Evolutionary conservation across 2,888 invertebrate species (phyloP).

Genomic region (Andrena camellia): DNA sequence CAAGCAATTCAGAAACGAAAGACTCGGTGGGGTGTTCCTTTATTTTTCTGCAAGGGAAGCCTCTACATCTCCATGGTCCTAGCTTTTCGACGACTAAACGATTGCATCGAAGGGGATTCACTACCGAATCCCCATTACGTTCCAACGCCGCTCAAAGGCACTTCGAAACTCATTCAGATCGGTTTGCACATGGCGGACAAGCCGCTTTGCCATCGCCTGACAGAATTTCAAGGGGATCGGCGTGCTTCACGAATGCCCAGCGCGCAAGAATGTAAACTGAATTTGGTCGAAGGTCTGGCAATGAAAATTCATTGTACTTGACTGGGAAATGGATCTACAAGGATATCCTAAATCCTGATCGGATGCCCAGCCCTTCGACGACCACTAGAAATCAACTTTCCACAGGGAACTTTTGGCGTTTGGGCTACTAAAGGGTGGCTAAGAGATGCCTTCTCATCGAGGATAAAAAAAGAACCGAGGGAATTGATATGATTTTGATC

Average conservation of each 20-base stretch:
- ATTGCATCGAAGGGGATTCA: background rate
- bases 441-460: no score
- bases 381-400: no score
- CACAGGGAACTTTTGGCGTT: no score
- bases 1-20: background rate
- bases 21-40: background rate
- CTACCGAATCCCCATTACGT: background rate
- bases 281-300: constrained; percentile 8
- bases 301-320: constrained; percentile 28
- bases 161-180: constrained; percentile 5
- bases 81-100: background rate
- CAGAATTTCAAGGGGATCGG: background rate
- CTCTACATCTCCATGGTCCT: background rate
- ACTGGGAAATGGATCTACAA: background rate
- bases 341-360: background rate
- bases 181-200: constrained; percentile 1
- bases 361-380: no score
- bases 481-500: no score
- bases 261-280: background rate
- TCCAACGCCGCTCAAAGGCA: constrained; percentile 25
- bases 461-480: no score
- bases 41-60: background rate
- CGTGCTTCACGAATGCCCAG: constrained; percentile 3
- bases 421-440: no score
- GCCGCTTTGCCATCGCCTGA: constrained; percentile 10